Percentiles rank a stretch among this genome's conserved stretches.
Conservation (phyloP, 2,797 vertebrate species). For the Sitta carolinensis region DNA sequence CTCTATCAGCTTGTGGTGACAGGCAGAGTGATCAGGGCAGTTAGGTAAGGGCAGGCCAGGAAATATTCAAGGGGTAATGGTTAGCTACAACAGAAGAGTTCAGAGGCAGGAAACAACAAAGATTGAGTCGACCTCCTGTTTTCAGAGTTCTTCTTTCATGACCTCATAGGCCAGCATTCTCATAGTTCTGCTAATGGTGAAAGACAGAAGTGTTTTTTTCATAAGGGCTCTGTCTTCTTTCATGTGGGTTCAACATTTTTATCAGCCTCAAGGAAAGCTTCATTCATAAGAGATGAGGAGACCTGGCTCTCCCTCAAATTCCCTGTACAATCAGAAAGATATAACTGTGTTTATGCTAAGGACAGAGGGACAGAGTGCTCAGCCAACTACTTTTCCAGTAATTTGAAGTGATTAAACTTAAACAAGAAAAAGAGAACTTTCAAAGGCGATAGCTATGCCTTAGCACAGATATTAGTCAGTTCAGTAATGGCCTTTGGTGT, state of each 20-base stretch:
- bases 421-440: neutral
- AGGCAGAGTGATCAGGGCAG: neutral
- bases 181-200: neutral
- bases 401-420: neutral
- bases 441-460: neutral
- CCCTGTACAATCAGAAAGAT: neutral
- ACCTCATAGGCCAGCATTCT: slow-evolving; percentile 44
- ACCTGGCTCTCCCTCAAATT: neutral
- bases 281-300: neutral
- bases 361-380: neutral
- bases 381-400: neutral
- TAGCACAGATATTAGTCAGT: neutral
- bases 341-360: neutral
- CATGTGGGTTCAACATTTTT: slow-evolving; percentile 15
- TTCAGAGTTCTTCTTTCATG: slow-evolving; percentile 15
- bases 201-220: slow-evolving; percentile 29
- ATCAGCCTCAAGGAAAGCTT: slow-evolving; percentile 5
- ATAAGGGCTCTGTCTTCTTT: slow-evolving; percentile 9
- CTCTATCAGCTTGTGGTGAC: slow-evolving; percentile 13
- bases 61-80: neutral
- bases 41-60: slow-evolving; percentile 9
- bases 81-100: neutral
- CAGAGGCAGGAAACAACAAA: slow-evolving; percentile 49
- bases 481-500: accelerated
- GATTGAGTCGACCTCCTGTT: slow-evolving; percentile 16